Conservation (phyloP, 2,113 vertebrate genomes). For the Charina bottae region DNA sequence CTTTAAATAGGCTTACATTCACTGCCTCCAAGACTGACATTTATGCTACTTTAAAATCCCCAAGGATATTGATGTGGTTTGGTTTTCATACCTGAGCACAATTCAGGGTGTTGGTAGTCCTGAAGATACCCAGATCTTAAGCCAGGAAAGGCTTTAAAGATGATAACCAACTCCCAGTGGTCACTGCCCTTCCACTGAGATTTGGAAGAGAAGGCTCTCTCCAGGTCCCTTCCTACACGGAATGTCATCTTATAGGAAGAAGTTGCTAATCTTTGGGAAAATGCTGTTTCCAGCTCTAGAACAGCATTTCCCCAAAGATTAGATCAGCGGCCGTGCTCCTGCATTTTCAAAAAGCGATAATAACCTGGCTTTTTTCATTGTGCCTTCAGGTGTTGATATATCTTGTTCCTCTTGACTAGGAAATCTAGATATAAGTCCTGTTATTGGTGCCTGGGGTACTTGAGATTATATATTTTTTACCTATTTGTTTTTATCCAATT, state of each 20-base stretch:
- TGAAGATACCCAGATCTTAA: too few species aligned
- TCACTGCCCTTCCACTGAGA: not conserved
- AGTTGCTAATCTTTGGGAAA: not conserved
- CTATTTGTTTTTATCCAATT: not conserved
- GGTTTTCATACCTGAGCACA: accelerated
- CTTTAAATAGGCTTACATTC: not conserved
- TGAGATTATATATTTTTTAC: not conserved
- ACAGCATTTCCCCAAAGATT: not conserved
- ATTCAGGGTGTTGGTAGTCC: not conserved
- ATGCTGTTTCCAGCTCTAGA: not conserved
- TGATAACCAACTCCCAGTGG: not conserved
- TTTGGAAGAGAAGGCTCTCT: not conserved
- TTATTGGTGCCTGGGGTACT: not conserved
- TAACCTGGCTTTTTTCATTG: not conserved
- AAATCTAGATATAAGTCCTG: not conserved
- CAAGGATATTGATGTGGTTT: accelerated
- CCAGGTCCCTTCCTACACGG: not conserved
- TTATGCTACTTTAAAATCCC: not conserved
- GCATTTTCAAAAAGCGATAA: not conserved
- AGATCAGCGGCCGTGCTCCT: not conserved
- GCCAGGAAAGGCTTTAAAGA: too few species aligned
- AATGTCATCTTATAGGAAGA: not conserved
- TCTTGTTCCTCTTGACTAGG: not conserved
- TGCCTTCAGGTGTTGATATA: not conserved
- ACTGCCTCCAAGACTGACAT: not conserved